Evolutionary conservation across 2,113 vertebrate species (phyloP).

Genomic region (Aphelocoma coerulescens): DNA sequence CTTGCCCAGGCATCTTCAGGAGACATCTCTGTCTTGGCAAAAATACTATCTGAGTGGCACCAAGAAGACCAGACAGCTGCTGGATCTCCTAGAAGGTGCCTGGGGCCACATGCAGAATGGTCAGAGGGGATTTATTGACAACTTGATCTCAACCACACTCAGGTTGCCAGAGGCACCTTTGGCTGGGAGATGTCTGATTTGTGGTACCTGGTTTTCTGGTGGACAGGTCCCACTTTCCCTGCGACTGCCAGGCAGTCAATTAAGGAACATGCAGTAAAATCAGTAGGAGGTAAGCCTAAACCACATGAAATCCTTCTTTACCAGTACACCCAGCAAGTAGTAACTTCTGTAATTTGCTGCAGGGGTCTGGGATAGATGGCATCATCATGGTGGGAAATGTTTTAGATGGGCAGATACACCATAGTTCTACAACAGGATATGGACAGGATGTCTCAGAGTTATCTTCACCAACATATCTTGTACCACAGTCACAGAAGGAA

Average conservation of each 20-base stretch:
- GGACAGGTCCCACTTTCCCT: not conserved
- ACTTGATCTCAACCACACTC: accelerated
- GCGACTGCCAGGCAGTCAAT: accelerated
- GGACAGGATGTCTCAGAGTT: not conserved
- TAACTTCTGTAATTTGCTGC: not conserved
- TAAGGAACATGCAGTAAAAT: not conserved
- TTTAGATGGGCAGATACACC: not conserved
- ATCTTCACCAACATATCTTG: not conserved
- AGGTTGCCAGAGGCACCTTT: not conserved
- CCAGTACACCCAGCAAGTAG: not conserved
- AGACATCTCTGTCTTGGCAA: not conserved
- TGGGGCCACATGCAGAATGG: not conserved
- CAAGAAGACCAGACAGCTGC: not conserved
- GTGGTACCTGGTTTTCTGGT: not conserved
- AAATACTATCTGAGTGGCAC: not conserved
- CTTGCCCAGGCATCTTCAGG: not conserved
- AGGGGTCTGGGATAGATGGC: accelerated
- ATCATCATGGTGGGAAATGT: not conserved
- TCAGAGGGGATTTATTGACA: not conserved
- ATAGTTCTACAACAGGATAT: not conserved
- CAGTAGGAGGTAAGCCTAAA: not conserved
- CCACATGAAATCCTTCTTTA: not conserved
- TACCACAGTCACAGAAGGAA: not conserved
- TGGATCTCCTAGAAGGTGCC: not conserved
- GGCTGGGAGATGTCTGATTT: not conserved